These are phyloP conservation scores for Pyxicephalus adspersus DNA, from an alignment of 2,113 vertebrate genomes.

Conservation along the genomic window DNA sequence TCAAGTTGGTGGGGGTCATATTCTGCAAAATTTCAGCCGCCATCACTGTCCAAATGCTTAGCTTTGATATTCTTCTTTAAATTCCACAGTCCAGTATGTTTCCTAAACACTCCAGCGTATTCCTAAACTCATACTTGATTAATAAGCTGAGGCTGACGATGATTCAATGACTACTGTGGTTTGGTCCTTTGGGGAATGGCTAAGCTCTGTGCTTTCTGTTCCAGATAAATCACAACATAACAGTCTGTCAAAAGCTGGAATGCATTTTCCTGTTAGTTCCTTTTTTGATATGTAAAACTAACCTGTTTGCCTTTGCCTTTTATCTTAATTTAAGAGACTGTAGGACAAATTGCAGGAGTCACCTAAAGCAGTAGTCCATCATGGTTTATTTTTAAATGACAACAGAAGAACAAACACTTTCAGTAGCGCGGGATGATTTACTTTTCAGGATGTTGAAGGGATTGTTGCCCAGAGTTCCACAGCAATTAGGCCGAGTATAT, in stretches of 20 bases:
- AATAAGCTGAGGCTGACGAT: conserved; percentile 52
- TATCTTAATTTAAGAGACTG: conserved; percentile 50
- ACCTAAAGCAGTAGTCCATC: conserved; percentile 45
- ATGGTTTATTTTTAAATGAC: conserved; percentile 54
- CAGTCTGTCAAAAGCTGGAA: conserved; percentile 51
- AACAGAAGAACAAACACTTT: conserved; percentile 31
- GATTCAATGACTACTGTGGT: conserved; percentile 54
- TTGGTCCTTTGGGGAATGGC: conserved; percentile 36
- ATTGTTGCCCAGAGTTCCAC: neutral
- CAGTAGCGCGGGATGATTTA: neutral
- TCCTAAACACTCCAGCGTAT: conserved; percentile 33
- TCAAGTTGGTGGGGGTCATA: neutral
- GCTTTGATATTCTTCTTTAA: conserved; percentile 57
- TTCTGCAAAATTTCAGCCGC: conserved; percentile 19
- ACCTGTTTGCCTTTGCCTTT: conserved; percentile 51
- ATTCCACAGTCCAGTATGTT: conserved; percentile 40
- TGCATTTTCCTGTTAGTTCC: conserved; percentile 48
- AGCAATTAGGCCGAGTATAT: neutral
- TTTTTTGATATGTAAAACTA: conserved; percentile 55
- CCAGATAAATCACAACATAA: conserved; percentile 57
- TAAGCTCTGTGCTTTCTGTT: conserved; percentile 44
- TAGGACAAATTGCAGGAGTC: conserved; percentile 27
- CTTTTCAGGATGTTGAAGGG: neutral
- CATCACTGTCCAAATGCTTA: conserved; percentile 30
- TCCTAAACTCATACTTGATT: conserved; percentile 55